phyloP scores from a whole-genome alignment of 2,797 vertebrate genomes.

The Chaetodon trifasciatus region DNA sequence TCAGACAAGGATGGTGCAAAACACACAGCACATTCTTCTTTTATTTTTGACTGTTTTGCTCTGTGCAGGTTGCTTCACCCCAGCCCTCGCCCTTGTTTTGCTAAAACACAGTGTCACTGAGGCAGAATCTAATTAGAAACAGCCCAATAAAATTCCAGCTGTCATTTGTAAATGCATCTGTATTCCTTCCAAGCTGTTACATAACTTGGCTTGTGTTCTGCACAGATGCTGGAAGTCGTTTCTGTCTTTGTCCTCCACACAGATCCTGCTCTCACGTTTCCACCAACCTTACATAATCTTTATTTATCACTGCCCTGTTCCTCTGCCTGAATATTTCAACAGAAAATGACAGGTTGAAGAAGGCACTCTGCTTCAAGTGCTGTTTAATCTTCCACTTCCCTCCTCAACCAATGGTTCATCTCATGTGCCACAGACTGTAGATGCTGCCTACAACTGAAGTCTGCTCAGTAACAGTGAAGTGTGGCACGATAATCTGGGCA shows the following conservation, averaged over 20 bases:
- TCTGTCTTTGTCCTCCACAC: neutral
- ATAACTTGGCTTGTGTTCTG: conserved; percentile 21
- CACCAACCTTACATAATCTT: conserved; percentile 45
- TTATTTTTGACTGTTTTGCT: neutral
- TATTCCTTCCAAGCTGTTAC: conserved; percentile 30
- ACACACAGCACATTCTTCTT: neutral
- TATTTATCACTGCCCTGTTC: conserved; percentile 20
- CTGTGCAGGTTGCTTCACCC: conserved; percentile 2
- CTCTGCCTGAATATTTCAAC: conserved; percentile 41
- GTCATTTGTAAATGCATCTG: neutral
- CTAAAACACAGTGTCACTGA: neutral
- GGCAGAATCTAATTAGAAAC: conserved; percentile 12
- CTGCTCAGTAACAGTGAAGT: conserved; percentile 41
- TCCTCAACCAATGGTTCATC: conserved; percentile 6
- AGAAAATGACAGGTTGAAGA: conserved; percentile 21
- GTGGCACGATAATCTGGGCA: conserved; percentile 11
- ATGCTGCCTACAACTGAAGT: neutral
- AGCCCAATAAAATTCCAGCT: conserved; percentile 34
- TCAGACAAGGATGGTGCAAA: conserved; percentile 9
- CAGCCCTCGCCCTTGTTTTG: conserved; percentile 8
- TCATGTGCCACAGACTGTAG: neutral
- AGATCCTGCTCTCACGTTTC: conserved; percentile 4
- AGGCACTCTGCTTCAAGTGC: conserved; percentile 35
- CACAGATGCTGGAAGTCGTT: conserved; percentile 13
- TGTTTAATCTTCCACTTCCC: conserved; percentile 33